Evolutionary conservation across 2,113 vertebrate genomes (phyloP).

Genomic region (Chrysochloris asiatica): DNA sequence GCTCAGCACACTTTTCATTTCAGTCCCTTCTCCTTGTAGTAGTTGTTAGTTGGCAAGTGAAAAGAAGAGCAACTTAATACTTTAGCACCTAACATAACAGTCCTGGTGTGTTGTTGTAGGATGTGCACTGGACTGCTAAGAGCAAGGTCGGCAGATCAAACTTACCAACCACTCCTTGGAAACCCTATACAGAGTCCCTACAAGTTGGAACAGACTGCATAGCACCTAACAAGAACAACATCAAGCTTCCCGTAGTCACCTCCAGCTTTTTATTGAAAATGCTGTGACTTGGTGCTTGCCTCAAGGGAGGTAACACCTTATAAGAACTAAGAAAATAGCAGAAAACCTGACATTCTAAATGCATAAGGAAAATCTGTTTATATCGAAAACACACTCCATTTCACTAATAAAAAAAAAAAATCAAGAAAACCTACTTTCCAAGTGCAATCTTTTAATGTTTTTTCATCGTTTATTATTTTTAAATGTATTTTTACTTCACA

Average conservation of each 20-base stretch:
- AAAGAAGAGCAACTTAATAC: conserved; percentile 13
- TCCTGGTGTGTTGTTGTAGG: no score
- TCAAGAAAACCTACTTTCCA: conserved; percentile 30
- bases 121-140: no score
- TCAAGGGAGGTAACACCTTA: not conserved
- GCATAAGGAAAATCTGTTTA: conserved; percentile 1
- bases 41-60: not conserved
- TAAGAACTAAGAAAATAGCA: conserved; percentile 1
- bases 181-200: no score
- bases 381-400: conserved; percentile 10
- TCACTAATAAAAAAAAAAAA: not conserved
- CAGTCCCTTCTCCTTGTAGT: conserved; percentile 30
- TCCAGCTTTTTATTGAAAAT: conserved; percentile 29
- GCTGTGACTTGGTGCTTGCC: not conserved
- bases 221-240: no score
- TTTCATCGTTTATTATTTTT: conserved; percentile 21
- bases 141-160: no score
- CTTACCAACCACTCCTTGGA: no score
- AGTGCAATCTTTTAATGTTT: not conserved
- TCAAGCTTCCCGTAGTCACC: not conserved
- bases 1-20: conserved; percentile 14
- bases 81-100: not conserved
- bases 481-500: not conserved
- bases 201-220: no score
- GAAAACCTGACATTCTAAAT: conserved; percentile 32